Base-by-base conservation (phyloP, 2,888 invertebrate genomes). In the Slavum lentiscoides region DNA sequence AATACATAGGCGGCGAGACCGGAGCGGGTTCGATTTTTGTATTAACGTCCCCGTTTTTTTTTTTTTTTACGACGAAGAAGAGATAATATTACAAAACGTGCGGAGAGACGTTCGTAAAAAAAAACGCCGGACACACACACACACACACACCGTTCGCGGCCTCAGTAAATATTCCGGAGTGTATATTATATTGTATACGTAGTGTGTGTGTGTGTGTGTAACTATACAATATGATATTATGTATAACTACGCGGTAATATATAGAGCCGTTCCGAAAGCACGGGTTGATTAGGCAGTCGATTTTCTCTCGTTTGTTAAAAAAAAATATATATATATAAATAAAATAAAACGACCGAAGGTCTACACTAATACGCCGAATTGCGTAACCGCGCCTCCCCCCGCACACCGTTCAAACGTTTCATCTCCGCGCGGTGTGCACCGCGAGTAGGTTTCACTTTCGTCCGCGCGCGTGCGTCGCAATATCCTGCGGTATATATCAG, bases 381-480 rank as follows among this genome's bases (percentile, higher is more conserved):
- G 62, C 69, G 77, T 70, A 77, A 77, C 62, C 30, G 30, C 30
- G 30, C 30, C 30, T 2, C 30, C 30, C 30, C 30, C 30, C 30
- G 2, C 30, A 4, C 30, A 4, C 30, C 43, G 43, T 43, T 69
- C 53, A 69, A 76, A 76, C 37, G 69, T 76, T 77, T 69, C 49
- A 62, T 77, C 66, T 76, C 68, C 49, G 77, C 69, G 30, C 30
- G 30, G 30, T 4, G 30, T 4, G 4, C 49, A 69, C 68, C 23
- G 43, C 53, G 23, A 43, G 58, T 55, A 53, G 39, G 69, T 77
- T 77, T 77, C 77, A 77, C 77, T 77, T 77, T 77, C 69, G 61
- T 61, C 43, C 6, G 4, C 30, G 30, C 30, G 30, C 30, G 30
- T 30, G 30, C 30, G 1, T 30, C 30, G 30, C 30, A 43, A 43